phyloP scores from a whole-genome alignment of 2,888 invertebrate species.

The Dasysyrphus tricinctus region DNA sequence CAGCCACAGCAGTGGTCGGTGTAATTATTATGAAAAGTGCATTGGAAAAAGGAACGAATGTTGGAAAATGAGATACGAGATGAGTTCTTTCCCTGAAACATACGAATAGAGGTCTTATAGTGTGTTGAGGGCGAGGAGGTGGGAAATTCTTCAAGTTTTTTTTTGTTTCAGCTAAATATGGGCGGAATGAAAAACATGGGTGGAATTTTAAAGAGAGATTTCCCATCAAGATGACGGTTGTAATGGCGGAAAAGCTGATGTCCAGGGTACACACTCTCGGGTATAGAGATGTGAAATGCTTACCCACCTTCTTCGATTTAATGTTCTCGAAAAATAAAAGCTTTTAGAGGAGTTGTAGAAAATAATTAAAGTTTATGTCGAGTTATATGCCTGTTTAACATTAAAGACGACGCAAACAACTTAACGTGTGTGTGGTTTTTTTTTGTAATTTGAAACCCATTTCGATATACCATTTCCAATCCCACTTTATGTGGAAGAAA shows the following conservation, averaged over 20 bases:
- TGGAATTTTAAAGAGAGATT: constrained; percentile 70
- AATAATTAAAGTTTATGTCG: constrained; percentile 68
- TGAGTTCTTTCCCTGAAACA: constrained; percentile 40
- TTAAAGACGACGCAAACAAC: constrained; percentile 9
- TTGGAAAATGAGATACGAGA: constrained; percentile 67
- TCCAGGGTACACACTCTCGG: not conserved
- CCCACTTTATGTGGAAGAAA: not conserved
- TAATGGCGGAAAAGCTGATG: not conserved
- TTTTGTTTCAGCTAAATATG: constrained; percentile 30
- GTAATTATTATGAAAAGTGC: constrained; percentile 73
- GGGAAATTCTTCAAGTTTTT: constrained; percentile 23
- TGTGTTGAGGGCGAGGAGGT: constrained; percentile 14
- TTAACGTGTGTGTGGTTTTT: too few relatives aligned
- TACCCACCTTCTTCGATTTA: constrained; percentile 29
- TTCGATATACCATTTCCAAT: not conserved
- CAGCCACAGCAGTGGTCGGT: constrained; percentile 3
- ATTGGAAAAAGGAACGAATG: constrained; percentile 73
- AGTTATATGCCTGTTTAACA: constrained; percentile 40
- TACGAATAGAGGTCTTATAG: not conserved
- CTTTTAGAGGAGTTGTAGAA: constrained; percentile 59
- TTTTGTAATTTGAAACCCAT: constrained; percentile 55
- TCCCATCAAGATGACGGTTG: constrained; percentile 47
- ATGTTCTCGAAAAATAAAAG: constrained; percentile 36
- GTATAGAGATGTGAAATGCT: constrained; percentile 11
- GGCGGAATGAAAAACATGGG: constrained; percentile 69